These are phyloP conservation scores for Lasioglossum albipes DNA, from an alignment of 1,140 invertebrate species.

Conservation along the genomic window DNA sequence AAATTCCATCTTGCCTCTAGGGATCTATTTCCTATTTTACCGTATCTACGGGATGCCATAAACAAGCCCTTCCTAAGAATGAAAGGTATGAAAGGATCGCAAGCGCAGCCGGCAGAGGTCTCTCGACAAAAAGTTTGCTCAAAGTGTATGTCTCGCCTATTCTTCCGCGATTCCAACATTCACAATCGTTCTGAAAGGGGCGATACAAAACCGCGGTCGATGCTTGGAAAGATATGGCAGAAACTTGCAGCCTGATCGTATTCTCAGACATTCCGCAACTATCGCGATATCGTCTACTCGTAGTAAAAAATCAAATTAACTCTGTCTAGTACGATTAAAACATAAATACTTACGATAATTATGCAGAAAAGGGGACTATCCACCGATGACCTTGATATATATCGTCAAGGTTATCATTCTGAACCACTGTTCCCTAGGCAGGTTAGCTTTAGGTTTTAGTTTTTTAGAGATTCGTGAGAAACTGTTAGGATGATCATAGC, in stretches of 20 bases:
- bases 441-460: no score
- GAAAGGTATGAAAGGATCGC: constrained; percentile 49
- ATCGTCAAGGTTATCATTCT: no score
- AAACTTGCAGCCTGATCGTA: constrained; percentile 34
- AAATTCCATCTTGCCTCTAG: constrained; percentile 48
- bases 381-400: no score
- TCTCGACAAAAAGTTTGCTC: constrained; percentile 55
- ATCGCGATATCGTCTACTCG: constrained; percentile 1
- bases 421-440: no score
- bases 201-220: constrained; percentile 32
- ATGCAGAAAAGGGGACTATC: no score
- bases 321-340: no score
- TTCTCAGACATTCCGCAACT: constrained; percentile 11
- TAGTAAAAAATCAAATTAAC: neutral
- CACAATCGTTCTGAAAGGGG: neutral
- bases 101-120: constrained; percentile 35
- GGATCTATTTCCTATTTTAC: constrained; percentile 62
- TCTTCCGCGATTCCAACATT: constrained; percentile 33
- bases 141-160: constrained; percentile 44
- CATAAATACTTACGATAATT: no score
- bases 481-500: no score
- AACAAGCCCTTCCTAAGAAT: constrained; percentile 49
- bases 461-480: no score
- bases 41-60: constrained; percentile 58
- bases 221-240: constrained; percentile 30